Evolutionary conservation across 2,888 invertebrate species (phyloP).

Genomic region (Blastobasis lacticolella): DNA sequence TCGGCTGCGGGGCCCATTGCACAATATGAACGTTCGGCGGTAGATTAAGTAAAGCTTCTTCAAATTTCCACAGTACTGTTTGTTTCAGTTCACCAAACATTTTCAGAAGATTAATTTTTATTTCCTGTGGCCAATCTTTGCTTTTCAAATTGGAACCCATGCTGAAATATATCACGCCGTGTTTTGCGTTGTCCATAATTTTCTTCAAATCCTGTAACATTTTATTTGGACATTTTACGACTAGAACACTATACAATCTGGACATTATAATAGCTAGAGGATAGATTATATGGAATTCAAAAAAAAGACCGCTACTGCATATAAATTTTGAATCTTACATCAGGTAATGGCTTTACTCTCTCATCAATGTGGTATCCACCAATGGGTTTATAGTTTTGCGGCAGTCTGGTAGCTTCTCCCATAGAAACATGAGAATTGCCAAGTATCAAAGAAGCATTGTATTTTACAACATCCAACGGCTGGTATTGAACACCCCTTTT

Average conservation of each 20-base stretch:
- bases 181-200: slow-evolving; percentile 34
- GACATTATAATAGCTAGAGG: slow-evolving; percentile 44
- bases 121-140: slow-evolving; percentile 27
- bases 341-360: too few species aligned
- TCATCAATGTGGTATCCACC: slow-evolving; percentile 29
- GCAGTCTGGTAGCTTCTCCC: too few species aligned
- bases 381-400: slow-evolving; percentile 24
- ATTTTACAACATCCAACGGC: too few species aligned
- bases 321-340: too few species aligned
- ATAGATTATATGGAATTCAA: too few species aligned
- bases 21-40: slow-evolving; percentile 41
- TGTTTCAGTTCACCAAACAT: slow-evolving; percentile 45
- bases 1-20: slow-evolving; percentile 45
- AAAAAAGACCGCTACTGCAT: too few species aligned
- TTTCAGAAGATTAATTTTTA: slow-evolving; percentile 27
- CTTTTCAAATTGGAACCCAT: slow-evolving; percentile 46
- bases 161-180: slow-evolving; percentile 53
- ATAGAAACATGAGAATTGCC: too few species aligned
- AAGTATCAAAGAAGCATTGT: too few species aligned
- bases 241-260: slow-evolving; percentile 46
- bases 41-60: slow-evolving; percentile 27
- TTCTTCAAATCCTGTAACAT: slow-evolving; percentile 32
- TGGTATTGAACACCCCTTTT: too few species aligned
- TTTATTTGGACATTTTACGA: slow-evolving; percentile 44
- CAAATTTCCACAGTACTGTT: slow-evolving; percentile 53